Evolutionary conservation across 1,140 invertebrate genomes (phyloP).

Genomic region (Campoletis sonorensis): DNA sequence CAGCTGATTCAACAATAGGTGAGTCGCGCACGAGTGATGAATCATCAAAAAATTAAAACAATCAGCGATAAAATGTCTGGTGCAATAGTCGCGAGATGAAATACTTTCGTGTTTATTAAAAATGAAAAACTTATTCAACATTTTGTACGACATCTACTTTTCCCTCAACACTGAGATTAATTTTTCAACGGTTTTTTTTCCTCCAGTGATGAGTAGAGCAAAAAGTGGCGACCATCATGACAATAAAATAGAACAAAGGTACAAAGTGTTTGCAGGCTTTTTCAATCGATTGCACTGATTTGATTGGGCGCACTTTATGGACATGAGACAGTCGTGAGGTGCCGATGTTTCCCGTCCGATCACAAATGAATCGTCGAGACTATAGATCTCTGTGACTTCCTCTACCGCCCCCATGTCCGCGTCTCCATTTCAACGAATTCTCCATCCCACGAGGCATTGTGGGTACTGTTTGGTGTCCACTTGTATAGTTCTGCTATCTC

Average conservation of each 20-base stretch:
- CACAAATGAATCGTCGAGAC: constrained; percentile 71
- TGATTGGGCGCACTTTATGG: constrained; percentile 7
- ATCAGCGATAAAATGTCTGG: no score
- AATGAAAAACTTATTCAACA: no score
- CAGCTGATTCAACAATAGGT: no score
- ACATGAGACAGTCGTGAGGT: constrained; percentile 50
- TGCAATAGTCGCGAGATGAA: no score
- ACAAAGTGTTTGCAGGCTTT: not conserved
- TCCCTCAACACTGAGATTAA: no score
- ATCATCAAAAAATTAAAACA: no score
- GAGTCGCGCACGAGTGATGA: no score
- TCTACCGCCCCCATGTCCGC: constrained; percentile 28
- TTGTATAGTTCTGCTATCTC: constrained; percentile 16
- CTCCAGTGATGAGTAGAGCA: no score
- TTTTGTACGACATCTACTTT: no score
- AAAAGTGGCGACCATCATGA: not conserved
- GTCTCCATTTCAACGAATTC: constrained; percentile 24
- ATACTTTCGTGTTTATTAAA: no score
- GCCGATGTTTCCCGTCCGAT: constrained; percentile 70
- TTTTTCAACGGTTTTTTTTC: no score
- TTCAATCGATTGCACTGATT: constrained; percentile 12
- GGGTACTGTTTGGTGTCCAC: not conserved
- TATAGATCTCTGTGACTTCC: constrained; percentile 54
- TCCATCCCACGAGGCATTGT: constrained; percentile 19
- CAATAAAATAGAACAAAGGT: not conserved